Conservation (phyloP, 35 echinoderm and acorn worm genomes). For the Stichopus chloronotus region DNA sequence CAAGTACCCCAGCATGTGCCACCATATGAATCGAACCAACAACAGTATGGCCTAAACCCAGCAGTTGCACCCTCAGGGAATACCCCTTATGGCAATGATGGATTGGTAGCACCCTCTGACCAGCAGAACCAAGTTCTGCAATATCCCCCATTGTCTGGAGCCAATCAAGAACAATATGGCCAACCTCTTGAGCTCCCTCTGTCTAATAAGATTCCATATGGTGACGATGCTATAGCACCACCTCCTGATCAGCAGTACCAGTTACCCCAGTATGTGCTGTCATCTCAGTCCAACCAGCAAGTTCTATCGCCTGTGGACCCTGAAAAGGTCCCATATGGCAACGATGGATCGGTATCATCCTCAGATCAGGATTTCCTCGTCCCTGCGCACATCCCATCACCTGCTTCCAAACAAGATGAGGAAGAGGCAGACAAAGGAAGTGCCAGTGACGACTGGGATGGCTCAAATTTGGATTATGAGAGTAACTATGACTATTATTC, state of each 20-base stretch:
- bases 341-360: neutral
- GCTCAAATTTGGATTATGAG: neutral
- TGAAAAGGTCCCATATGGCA: neutral
- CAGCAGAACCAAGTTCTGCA: neutral
- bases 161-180: neutral
- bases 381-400: neutral
- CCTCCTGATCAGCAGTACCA: neutral
- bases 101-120: neutral
- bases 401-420: too few species aligned
- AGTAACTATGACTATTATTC: neutral
- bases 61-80: neutral
- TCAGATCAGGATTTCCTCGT: neutral
- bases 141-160: neutral
- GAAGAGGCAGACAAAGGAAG: too few species aligned
- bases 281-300: neutral
- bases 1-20: neutral
- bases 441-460: too few species aligned
- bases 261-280: neutral
- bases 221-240: neutral
- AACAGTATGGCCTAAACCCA: neutral
- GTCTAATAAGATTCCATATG: neutral
- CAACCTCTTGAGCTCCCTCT: neutral
- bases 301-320: neutral
- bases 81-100: neutral
- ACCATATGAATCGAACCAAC: neutral